These are phyloP conservation scores for Steinernema khuongi DNA, from an alignment of 1,140 invertebrate genomes.

Conservation along the genomic window DNA sequence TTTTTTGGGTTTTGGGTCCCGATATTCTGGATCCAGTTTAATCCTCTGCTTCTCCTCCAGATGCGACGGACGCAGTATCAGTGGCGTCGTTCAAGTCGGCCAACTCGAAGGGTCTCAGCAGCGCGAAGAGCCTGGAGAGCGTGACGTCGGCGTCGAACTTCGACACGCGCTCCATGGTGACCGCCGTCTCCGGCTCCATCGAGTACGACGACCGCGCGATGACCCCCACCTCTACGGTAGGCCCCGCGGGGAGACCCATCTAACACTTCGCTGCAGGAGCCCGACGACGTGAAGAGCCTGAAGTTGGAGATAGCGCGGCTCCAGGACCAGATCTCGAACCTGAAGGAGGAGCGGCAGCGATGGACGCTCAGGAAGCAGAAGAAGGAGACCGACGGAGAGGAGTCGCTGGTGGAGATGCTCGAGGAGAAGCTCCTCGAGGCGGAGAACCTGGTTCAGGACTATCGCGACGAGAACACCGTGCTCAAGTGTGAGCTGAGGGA, in stretches of 20 bases:
- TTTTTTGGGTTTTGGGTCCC: too few species aligned
- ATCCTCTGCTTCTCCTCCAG: constrained; percentile 19
- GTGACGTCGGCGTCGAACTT: constrained; percentile 35
- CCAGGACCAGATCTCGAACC: constrained; percentile 34
- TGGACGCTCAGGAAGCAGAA: constrained; percentile 37
- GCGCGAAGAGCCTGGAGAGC: constrained; percentile 44
- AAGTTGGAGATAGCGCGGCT: constrained; percentile 38
- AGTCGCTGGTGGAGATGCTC: constrained; percentile 42
- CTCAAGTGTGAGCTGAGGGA: constrained; percentile 52
- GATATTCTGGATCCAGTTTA: too few species aligned
- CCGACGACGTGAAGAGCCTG: constrained; percentile 36
- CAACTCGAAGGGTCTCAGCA: constrained; percentile 39
- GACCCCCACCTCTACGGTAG: constrained; percentile 46
- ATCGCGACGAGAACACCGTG: constrained; percentile 55
- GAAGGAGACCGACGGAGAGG: constrained; percentile 33
- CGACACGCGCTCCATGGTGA: constrained; percentile 53
- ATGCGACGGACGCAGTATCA: constrained; percentile 36
- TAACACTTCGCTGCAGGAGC: constrained; percentile 28
- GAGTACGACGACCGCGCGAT: constrained; percentile 46
- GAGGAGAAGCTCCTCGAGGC: constrained; percentile 53
- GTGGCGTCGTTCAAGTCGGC: constrained; percentile 51
- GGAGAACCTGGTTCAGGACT: constrained; percentile 53
- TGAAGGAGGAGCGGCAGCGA: constrained; percentile 42
- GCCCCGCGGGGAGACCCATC: too few species aligned
- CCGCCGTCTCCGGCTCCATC: constrained; percentile 44